These are phyloP conservation scores for Brachionus paranguensis DNA, from an alignment of 1,140 invertebrate species.

Conservation along the genomic window DNA sequence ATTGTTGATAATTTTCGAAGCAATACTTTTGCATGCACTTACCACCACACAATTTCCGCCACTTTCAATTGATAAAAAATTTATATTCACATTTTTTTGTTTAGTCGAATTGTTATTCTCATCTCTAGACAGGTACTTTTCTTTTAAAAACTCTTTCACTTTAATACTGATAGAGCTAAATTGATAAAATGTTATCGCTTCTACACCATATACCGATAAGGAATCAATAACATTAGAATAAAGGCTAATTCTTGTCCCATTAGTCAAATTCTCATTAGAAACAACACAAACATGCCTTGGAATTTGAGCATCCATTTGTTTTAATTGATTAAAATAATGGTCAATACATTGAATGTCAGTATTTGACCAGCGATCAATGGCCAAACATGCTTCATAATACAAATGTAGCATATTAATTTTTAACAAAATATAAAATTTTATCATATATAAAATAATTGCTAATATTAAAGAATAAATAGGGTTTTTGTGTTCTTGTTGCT, in stretches of 20 bases:
- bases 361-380: not conserved
- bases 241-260: not conserved
- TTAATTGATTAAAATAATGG: not conserved
- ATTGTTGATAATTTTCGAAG: not conserved
- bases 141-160: not conserved
- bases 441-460: not conserved
- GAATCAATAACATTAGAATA: not conserved
- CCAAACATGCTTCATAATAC: not conserved
- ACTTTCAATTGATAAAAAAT: conserved; percentile 12
- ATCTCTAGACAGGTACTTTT: not conserved
- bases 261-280: not conserved
- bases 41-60: not conserved
- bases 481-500: not conserved
- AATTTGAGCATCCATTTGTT: not conserved
- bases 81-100: not conserved
- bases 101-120: not conserved
- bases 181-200: not conserved
- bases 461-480: not conserved
- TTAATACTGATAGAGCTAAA: not conserved
- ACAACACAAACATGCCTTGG: not conserved
- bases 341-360: not conserved
- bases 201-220: not conserved
- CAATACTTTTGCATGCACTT: not conserved
- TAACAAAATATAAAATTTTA: not conserved
- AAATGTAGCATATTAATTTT: not conserved